These are phyloP conservation scores for Athripsodes cinereus DNA, from an alignment of 2,888 invertebrate genomes.

Conservation along the genomic window DNA sequence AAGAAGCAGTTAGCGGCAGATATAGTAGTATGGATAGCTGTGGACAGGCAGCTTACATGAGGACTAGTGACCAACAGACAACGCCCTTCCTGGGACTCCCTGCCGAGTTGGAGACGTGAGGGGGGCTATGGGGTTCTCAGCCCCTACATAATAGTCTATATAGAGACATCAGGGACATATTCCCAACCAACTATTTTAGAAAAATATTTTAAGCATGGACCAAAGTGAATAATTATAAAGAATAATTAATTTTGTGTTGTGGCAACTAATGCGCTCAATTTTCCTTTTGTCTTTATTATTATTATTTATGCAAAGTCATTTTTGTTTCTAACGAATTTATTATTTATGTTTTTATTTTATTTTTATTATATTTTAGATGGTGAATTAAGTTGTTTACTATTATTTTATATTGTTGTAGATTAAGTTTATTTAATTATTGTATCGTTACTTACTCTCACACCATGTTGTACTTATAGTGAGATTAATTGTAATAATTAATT, in stretches of 20 bases:
- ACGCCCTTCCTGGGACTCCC: constrained; percentile 55
- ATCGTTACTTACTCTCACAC: not conserved
- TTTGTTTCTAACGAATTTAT: not conserved
- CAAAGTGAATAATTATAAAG: constrained; percentile 9
- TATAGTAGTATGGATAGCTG: constrained; percentile 42
- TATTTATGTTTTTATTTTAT: not conserved
- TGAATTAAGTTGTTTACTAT: too few species aligned
- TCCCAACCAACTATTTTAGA: constrained; percentile 16
- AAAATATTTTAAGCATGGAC: constrained; percentile 16
- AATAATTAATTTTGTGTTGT: not conserved
- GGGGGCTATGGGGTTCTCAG: constrained; percentile 5
- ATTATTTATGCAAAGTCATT: not conserved
- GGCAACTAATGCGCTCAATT: constrained; percentile 8
- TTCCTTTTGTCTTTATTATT: not conserved
- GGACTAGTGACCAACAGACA: constrained; percentile 38
- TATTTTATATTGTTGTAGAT: not conserved
- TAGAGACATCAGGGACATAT: constrained; percentile 12
- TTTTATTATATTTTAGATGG: not conserved
- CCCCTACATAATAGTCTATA: constrained; percentile 3
- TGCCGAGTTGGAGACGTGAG: constrained; percentile 52
- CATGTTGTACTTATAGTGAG: not conserved
- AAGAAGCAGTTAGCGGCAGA: constrained; percentile 8
- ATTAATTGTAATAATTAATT: not conserved
- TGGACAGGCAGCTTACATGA: constrained; percentile 59
- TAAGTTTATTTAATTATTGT: not conserved